Evolutionary conservation across 2,113 vertebrate species (phyloP).

Genomic region (Brachypodius melanocephalos): DNA sequence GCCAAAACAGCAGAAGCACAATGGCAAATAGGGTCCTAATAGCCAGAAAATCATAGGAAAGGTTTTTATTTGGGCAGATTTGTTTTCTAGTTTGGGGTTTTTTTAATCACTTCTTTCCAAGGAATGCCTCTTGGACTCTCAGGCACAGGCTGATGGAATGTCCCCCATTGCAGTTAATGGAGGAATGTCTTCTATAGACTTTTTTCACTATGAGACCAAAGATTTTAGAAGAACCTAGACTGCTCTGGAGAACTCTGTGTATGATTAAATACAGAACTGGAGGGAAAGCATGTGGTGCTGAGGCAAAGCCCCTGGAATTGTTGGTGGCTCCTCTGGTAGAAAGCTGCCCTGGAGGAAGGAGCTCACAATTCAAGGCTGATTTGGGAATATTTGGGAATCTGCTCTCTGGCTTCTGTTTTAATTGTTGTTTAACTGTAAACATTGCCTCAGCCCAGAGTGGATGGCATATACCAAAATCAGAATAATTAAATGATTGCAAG

Average conservation of each 20-base stretch:
- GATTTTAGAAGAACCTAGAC: not conserved
- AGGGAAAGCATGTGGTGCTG: not conserved
- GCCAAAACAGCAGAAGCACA: not conserved
- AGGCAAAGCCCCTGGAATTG: not conserved
- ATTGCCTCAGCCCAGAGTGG: not conserved
- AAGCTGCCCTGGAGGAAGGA: not conserved
- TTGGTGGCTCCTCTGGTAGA: not conserved
- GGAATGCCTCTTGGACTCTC: not conserved
- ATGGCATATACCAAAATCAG: slow-evolving; percentile 18
- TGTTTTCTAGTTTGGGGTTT: accelerated
- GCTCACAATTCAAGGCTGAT: not conserved
- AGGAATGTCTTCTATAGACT: not conserved
- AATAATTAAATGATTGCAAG: slow-evolving; percentile 19
- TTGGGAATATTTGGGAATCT: not conserved
- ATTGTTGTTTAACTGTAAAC: slow-evolving; percentile 6
- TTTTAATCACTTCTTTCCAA: not conserved
- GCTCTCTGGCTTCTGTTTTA: not conserved
- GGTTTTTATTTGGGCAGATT: not conserved
- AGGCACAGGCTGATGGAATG: not conserved
- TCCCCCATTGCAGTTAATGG: not conserved
- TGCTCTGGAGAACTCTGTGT: not conserved
- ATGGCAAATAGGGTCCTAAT: not conserved
- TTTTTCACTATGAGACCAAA: not conserved
- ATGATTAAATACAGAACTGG: not conserved
- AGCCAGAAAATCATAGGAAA: not conserved